phyloP scores from a whole-genome alignment of 2,113 vertebrate species.

The Phylloscopus trochilus region DNA sequence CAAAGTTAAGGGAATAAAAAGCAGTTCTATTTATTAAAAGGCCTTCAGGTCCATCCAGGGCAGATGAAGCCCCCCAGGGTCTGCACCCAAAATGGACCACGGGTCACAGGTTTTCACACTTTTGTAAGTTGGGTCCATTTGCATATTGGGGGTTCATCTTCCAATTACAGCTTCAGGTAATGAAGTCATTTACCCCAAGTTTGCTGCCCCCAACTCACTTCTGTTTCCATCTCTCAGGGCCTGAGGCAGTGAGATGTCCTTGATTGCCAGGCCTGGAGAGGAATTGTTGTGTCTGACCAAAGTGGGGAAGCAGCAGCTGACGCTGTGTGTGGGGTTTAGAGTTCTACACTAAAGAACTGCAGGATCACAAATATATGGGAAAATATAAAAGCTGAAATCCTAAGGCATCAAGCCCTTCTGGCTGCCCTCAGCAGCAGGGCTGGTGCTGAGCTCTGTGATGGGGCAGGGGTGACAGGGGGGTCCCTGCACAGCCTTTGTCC shows the following conservation, averaged over 20 bases:
- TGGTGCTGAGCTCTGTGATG: neutral
- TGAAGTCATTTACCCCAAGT: neutral
- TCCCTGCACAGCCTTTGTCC: neutral
- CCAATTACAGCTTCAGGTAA: neutral
- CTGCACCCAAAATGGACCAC: accelerated
- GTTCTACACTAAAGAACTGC: accelerated
- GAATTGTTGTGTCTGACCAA: neutral
- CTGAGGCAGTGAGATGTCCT: neutral
- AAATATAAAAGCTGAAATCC: neutral
- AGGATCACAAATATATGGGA: accelerated
- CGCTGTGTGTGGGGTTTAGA: neutral
- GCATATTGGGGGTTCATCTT: neutral
- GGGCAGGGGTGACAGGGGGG: neutral
- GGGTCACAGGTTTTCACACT: accelerated
- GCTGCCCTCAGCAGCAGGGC: neutral
- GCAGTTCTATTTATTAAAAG: neutral
- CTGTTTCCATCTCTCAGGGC: too few species aligned
- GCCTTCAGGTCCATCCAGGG: accelerated
- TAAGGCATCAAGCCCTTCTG: neutral
- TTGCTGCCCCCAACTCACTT: neutral
- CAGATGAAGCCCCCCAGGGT: accelerated
- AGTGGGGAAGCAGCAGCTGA: neutral
- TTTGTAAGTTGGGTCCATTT: neutral
- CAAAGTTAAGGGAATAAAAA: neutral
- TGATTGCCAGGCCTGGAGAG: neutral